Evolutionary conservation across 1,140 invertebrate genomes (phyloP).

Genomic region (Drosophila nikananu): DNA sequence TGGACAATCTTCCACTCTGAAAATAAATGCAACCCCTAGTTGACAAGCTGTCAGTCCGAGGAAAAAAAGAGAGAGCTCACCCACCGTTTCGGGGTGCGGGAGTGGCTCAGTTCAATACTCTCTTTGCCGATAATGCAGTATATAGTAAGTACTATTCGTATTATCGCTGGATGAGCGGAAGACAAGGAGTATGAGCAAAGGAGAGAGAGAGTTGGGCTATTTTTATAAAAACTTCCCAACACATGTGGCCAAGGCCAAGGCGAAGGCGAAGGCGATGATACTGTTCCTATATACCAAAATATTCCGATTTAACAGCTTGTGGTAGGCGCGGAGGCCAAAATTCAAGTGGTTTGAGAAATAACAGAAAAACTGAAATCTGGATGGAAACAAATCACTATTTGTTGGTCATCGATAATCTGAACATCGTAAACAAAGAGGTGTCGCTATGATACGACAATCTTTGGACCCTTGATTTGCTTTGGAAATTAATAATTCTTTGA

Average conservation of each 20-base stretch:
- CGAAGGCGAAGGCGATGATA: conserved; percentile 10
- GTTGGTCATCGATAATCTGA: conserved; percentile 13
- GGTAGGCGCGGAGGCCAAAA: conserved; percentile 3
- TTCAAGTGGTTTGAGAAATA: conserved; percentile 33
- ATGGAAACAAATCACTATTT: conserved; percentile 39
- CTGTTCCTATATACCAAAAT: not conserved
- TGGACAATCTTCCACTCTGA: conserved; percentile 14
- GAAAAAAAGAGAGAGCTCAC: conserved; percentile 29
- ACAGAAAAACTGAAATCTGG: conserved; percentile 19
- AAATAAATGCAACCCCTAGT: conserved; percentile 67
- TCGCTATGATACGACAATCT: not conserved
- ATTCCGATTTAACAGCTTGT: not conserved
- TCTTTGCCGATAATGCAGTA: conserved; percentile 29
- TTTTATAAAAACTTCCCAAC: conserved; percentile 41
- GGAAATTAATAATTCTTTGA: not conserved
- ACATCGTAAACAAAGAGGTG: conserved; percentile 26
- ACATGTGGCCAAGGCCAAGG: conserved; percentile 46
- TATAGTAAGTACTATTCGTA: not conserved
- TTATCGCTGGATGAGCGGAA: conserved; percentile 32
- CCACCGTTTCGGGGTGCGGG: conserved; percentile 18
- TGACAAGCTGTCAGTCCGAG: conserved; percentile 19
- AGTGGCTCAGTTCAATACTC: conserved; percentile 3
- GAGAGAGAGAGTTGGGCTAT: conserved; percentile 39
- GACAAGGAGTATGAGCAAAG: not conserved
- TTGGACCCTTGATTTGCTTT: not conserved